Percentiles rank a stretch among this genome's conserved stretches.
These are phyloP conservation scores for Polypedilum vanderplanki DNA, from an alignment of 1,140 invertebrate genomes.

Conservation along the genomic window DNA sequence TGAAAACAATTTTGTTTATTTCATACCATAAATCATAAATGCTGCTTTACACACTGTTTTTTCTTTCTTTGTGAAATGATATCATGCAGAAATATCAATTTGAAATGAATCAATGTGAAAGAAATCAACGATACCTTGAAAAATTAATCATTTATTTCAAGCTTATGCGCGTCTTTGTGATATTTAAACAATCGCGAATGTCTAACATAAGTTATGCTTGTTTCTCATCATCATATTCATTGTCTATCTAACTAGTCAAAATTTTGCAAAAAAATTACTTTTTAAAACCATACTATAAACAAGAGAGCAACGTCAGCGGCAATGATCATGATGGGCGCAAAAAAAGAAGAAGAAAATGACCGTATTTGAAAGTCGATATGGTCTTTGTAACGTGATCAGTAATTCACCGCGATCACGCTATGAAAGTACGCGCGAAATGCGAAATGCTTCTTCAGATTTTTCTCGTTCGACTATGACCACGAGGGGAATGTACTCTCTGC, in stretches of 20 bases:
- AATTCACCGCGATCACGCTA: too few relatives aligned
- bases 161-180: background rate
- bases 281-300: background rate
- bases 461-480: too few relatives aligned
- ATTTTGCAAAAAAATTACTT: background rate
- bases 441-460: too few relatives aligned
- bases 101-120: too few relatives aligned
- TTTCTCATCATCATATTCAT: slow-evolving; percentile 4
- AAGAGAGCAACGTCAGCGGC: background rate
- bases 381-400: too few relatives aligned
- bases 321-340: background rate
- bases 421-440: too few relatives aligned
- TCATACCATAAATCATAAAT: too few relatives aligned
- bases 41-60: too few relatives aligned
- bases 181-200: background rate
- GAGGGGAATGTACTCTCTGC: background rate
- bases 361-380: too few relatives aligned
- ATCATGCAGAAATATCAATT: too few relatives aligned
- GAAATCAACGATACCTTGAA: background rate
- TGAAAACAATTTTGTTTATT: too few relatives aligned
- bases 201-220: slow-evolving; percentile 19
- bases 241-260: background rate
- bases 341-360: background rate
- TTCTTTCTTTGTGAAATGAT: too few relatives aligned
- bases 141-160: background rate